Base-by-base conservation (phyloP, 2,888 invertebrate genomes). In the Agriopis aurantiaria region DNA sequence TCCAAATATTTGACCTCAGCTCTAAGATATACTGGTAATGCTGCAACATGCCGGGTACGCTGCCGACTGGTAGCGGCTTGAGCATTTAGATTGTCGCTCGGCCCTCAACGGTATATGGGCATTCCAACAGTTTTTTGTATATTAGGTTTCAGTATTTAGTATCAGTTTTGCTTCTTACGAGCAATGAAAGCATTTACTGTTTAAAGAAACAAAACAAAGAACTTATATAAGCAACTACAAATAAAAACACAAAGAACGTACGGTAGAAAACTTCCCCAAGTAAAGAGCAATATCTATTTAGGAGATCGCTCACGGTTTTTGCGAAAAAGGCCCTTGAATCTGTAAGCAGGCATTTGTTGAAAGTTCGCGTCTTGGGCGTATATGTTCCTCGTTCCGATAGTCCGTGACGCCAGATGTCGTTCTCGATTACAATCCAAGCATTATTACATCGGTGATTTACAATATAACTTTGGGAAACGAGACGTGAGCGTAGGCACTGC, bases 401-500 rank as follows among this genome's bases (percentile, higher is more conserved):
- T 80, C 70, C 85, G 86, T 87, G 87, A 84, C 82, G 78, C 82
- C 85, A 86, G 82, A 80, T 84, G 86, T 74, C 82, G 79, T 77
- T 78, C 82, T 85, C 85, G 78, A 85, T 85, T 80, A 81, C 80
- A 80, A 82, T 83, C 79, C 80, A 82, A 85, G 81, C 82, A 79
- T 76, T 78, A 74, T 82, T 81, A 78, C 70, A 69, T 66, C 69
- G 71, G 77, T 80, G 84, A 85, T 83, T 85, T 85, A 84, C 74
- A 76, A 76, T 79, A 75, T 75, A 82, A 81, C 73, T 82, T 84
- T 45, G 66, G 58, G 17, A 55, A 65, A 66, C 61, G 53, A 63
- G 70, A 70, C 55, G 55, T 55, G 55, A 55, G 40, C 4, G 10
- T 23, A 11, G 33, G 33, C 11, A 48, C 48, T 48, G 11, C 46